Conservation (phyloP, 2,888 invertebrate species). For the Drosophila picticornis region DNA sequence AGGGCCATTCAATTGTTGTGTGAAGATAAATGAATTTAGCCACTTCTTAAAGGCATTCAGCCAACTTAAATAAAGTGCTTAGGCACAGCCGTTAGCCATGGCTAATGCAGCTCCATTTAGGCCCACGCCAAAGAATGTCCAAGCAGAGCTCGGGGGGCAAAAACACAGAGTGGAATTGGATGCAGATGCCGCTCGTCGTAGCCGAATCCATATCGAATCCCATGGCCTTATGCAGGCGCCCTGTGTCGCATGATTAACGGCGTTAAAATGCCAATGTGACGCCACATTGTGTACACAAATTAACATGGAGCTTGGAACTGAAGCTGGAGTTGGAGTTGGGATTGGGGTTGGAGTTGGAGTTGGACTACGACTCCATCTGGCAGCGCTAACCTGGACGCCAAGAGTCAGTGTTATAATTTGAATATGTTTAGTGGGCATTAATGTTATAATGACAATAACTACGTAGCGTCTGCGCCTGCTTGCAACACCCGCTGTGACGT, state of each 20-base stretch:
- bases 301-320: constrained; percentile 55
- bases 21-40: constrained; percentile 30
- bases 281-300: constrained; percentile 83
- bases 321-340: constrained; percentile 14
- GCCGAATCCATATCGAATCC: constrained; percentile 41
- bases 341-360: constrained; percentile 11
- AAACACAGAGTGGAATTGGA: constrained; percentile 17
- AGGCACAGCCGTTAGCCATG: constrained; percentile 59
- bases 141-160: constrained; percentile 3
- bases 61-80: constrained; percentile 68
- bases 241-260: constrained; percentile 84
- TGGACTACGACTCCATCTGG: constrained; percentile 12
- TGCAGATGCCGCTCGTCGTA: constrained; percentile 1
- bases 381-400: constrained; percentile 23
- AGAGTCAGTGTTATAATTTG: constrained; percentile 78
- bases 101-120: constrained; percentile 72
- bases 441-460: constrained; percentile 84
- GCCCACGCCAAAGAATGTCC: constrained; percentile 58
- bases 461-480: constrained; percentile 65
- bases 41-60: constrained; percentile 17
- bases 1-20: constrained; percentile 3
- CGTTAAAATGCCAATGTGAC: constrained; percentile 84
- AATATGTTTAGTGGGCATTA: constrained; percentile 83
- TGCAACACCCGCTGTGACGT: constrained; percentile 78
- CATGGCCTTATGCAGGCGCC: constrained; percentile 75